Percentiles rank a stretch among this genome's conserved stretches.
Evolutionary conservation across 2,888 invertebrate genomes (phyloP).

Genomic region (Apodemia duryi): DNA sequence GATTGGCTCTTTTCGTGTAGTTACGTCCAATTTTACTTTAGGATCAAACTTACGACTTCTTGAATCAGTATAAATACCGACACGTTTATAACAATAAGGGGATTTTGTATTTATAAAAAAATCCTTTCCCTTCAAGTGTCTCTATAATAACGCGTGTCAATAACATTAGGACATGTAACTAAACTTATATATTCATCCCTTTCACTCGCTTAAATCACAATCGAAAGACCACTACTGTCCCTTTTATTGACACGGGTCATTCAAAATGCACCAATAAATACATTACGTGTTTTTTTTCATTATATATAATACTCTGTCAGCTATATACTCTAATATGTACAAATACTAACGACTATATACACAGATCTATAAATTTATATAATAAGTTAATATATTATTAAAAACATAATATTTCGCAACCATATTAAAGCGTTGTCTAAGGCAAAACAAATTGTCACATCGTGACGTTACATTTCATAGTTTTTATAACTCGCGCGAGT

Average conservation of each 20-base stretch:
- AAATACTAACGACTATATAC: conserved; percentile 71
- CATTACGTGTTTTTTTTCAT: conserved; percentile 6
- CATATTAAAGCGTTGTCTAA: conserved; percentile 74
- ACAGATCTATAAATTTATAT: conserved; percentile 62
- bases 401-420: conserved; percentile 51
- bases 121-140: background rate
- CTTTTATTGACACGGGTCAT: background rate
- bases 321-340: conserved; percentile 59
- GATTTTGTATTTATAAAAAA: background rate
- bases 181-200: background rate
- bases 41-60: no score
- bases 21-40: no score
- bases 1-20: no score
- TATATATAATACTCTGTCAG: conserved; percentile 12
- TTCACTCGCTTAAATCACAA: background rate
- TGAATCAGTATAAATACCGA: no score
- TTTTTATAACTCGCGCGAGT: background rate
- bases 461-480: conserved; percentile 25
- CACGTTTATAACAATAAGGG: no score
- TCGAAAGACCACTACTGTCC: background rate
- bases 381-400: conserved; percentile 27
- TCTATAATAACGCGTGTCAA: background rate
- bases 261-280: conserved; percentile 18
- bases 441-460: conserved; percentile 72
- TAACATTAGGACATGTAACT: background rate